A percentile compares a stretch with the other conserved stretches of the same genome.
These are phyloP conservation scores for Enteromius treurensis DNA, from an alignment of 2,797 vertebrate genomes.

Conservation along the genomic window DNA sequence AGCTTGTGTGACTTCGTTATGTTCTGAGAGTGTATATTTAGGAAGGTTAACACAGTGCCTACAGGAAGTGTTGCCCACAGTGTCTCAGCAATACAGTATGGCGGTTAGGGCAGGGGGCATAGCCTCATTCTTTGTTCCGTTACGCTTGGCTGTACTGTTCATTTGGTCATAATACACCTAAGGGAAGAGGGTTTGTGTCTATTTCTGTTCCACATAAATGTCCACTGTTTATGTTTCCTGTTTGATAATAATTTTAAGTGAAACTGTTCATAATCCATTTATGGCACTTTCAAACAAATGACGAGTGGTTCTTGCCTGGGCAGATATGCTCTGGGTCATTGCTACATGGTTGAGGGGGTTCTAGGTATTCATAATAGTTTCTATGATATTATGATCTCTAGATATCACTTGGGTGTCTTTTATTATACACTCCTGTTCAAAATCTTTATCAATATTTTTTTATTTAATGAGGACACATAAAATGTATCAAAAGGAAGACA, in stretches of 20 bases:
- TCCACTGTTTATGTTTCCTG: not conserved
- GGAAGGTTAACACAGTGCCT: conserved; percentile 44
- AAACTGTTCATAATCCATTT: not conserved
- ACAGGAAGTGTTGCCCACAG: conserved; percentile 45
- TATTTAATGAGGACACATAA: not conserved
- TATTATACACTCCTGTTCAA: not conserved
- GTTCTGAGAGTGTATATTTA: conserved; percentile 38
- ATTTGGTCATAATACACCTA: conserved; percentile 2
- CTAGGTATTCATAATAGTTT: not conserved
- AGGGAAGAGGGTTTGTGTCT: not conserved
- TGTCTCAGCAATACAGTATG: conserved; percentile 48
- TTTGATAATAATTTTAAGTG: not conserved
- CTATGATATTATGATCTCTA: not conserved
- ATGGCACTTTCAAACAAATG: not conserved
- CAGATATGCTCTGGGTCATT: not conserved
- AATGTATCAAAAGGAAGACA: not conserved
- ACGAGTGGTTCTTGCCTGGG: not conserved
- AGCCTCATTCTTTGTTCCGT: conserved; percentile 12
- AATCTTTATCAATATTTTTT: not conserved
- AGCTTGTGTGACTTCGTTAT: conserved; percentile 39
- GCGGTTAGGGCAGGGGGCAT: conserved; percentile 32
- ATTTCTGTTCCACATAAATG: not conserved
- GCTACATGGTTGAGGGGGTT: not conserved
- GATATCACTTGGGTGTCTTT: not conserved
- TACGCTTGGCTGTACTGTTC: conserved; percentile 21